Conservation (phyloP, 2,888 invertebrate species). For the Mystacides longicornis region DNA sequence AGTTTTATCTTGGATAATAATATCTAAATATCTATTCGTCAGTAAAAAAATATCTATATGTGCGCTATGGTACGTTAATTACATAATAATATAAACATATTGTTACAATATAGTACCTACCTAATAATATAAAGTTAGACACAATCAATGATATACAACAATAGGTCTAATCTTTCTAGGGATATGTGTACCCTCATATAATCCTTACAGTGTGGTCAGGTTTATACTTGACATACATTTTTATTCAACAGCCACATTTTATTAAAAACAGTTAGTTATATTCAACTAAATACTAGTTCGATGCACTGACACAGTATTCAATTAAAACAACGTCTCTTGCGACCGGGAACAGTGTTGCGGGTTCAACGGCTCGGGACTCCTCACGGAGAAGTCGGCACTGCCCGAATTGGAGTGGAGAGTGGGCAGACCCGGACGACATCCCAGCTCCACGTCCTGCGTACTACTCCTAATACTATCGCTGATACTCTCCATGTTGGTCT, state of each 20-base stretch:
- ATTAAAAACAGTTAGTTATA: conserved; percentile 10
- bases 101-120: conserved; percentile 2
- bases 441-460: conserved; percentile 25
- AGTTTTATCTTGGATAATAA: neutral
- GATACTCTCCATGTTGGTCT: conserved; percentile 7
- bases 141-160: no score
- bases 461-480: conserved; percentile 20
- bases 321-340: conserved; percentile 74
- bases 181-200: conserved; percentile 27
- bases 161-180: no score
- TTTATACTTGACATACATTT: conserved; percentile 18
- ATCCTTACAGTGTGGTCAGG: conserved; percentile 5
- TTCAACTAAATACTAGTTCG: conserved; percentile 23
- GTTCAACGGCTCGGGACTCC: conserved; percentile 37
- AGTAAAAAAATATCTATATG: conserved; percentile 27
- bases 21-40: conserved; percentile 16
- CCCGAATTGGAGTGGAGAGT: conserved; percentile 35
- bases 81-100: no score
- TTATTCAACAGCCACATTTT: conserved; percentile 19
- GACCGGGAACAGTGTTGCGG: conserved; percentile 54
- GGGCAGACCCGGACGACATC: conserved; percentile 29
- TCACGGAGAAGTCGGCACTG: conserved; percentile 31
- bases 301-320: conserved; percentile 20
- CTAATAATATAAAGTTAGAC: no score
- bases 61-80: conserved; percentile 26